Evolutionary conservation across 2,113 vertebrate species (phyloP), one percentile per base, ranked within the genome.

Genomic region (Neotoma lepida): DNA sequence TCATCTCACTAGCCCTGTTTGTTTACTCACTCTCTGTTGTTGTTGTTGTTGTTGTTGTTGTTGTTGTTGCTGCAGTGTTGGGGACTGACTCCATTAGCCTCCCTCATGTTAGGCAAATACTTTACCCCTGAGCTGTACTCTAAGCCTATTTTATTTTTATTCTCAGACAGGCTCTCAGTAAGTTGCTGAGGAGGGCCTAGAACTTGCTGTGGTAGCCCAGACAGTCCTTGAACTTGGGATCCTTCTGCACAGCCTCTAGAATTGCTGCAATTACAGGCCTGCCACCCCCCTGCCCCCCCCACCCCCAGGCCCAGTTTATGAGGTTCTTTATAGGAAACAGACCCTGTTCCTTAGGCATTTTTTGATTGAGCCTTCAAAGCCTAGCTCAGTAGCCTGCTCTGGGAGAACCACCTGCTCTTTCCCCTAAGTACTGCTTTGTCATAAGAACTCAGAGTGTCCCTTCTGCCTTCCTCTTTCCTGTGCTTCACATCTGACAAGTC

Each of bases 361-460:
- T 94, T 77, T 77, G 30, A 1, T 66, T 94, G 93, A 88, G n/a
- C 61, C 35, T 90, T 93, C 73, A 95, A 68, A 88, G 35, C 86
- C 61, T 64, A 56, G 3, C 86, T 77, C 78, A 91, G 92, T 80
- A 13, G 33, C 61, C 28, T 61, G 28, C 76, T 86, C 91, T 91
- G 51, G 51, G 28, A 80, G 44, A 7, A 86, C 91, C 64, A 44
- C 39, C 49, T 56, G 26, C 14, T 66, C 63, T 54, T 76, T 41
- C 24, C 30, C 33, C 44, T 46, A 78, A 58, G 41, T 17, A 46
- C 30, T 24, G 66, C 35, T 9, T 66, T 14, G 9, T 33, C 64
- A 70, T 88, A 30, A 86, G 68, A 78, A 33, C 49, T 56, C 39
- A 84, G 58, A 78, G 49, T n/a, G 28, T 64, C 56, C 22, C n/a